Base-by-base conservation (phyloP, 1,140 invertebrate genomes). In the Wasmannia auropunctata region DNA sequence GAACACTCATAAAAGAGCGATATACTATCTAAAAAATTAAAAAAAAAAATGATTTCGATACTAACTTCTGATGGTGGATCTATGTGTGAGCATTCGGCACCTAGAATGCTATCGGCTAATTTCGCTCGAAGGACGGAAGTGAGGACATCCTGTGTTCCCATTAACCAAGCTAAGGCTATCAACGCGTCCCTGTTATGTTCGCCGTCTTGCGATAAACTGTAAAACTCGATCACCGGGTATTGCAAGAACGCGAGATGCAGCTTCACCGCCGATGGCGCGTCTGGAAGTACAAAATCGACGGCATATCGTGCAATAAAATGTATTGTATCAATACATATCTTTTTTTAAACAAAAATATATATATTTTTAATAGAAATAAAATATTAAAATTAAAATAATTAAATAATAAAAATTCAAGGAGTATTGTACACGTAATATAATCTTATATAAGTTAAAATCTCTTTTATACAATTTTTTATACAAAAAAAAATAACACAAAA, bases 141-240 rank as follows among this genome's bases (percentile, higher is more conserved):
- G 10, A 94, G 49, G 80, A 89, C 65, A 77, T 92, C 65, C 31
- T 93, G 90, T 7, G 86, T 92, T 51, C 86, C 90, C 37, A 93
- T 63, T 16, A 94, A 58, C 93, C 93, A 94, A 37, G 87, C 86
- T 31, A 94, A 84, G 49, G 93, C 92, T 81, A 94, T 65, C 46
- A 94, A 87, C 58, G 92, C 89, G 54, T 85, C 79, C 60, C 91
- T 89, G 60, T 60, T 91, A 51, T 77, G 77, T 49, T 77, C 62
- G 77, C 70, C 54, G 11, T 80, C 31, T 56, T 46, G 25, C 31
- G 77, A 60, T 1, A 91, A 86, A 19, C 86, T 51, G 74, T 93
- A 94, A 89, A 94, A 93, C 3, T 93, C 87, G 31, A 91, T 81
- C 7, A 28, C 67, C n/a, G 93, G 84, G 49, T 94, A 94, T 72